Evolutionary conservation across 1,140 invertebrate genomes (phyloP), one percentile per base, ranked within the genome.

Genomic region (Temnothorax longispinosus): DNA sequence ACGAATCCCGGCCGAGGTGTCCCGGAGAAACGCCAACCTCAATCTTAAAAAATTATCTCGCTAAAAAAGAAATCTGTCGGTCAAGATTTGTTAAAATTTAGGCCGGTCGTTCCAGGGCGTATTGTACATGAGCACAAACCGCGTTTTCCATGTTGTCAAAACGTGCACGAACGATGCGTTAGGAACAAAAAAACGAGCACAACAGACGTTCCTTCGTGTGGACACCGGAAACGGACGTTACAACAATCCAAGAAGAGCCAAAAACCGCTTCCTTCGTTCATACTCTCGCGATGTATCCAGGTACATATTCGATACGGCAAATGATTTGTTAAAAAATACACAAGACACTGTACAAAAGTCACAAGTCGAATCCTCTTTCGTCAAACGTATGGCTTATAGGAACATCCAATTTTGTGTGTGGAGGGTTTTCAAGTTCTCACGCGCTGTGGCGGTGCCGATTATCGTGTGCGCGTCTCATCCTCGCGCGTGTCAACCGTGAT

Each of bases 291-390:
- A 74, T 77, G 69, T 81, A 89, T 89, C 90, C 90, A 91, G 90
- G 90, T 91, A 91, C 90, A 74, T 62, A 88, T 88, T 76, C 87
- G 62, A 89, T 82, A 80, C 44, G 75, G 81, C 85, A 91, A 91
- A 87, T 86, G 78, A 91, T 91, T 86, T 47, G 47, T 86, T 91
- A 58, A 41, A 85, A 88, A 64, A 87, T 87, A 91, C 71, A 21
- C 69, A 89, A 85, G 84, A 50, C 87, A 85, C 87, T 89, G 41
- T 88, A 89, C 72, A 89, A 81, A 69, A 75, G 54, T 60, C 52
- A 56, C 64, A 76, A 89, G 6, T 88, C 44, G 76, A 89, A 86
- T 58, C 76, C 35, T 71, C 32, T 62, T 91, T 62, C 56, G 52
- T 91, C 81, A 56, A 32, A 11, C n/a, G 11, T 80, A 81, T 65